Conservation (phyloP, 2,888 invertebrate genomes). For the Hypolimnas misippus region DNA sequence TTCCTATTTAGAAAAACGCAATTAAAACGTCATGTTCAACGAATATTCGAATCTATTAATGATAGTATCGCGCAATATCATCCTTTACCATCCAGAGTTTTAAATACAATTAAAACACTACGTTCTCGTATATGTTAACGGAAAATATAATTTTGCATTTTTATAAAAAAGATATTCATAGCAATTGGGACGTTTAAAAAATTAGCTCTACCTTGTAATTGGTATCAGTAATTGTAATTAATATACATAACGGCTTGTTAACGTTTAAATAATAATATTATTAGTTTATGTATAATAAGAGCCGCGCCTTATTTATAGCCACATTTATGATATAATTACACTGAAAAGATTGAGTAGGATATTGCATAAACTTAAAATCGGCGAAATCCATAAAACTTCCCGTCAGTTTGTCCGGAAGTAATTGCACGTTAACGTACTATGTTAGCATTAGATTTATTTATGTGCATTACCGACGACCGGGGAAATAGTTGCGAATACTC, state of each 20-base stretch:
- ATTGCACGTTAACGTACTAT: constrained; percentile 18
- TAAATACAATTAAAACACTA: background rate
- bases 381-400: constrained; percentile 35
- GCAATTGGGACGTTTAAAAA: background rate
- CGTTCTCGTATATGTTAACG: background rate
- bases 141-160: background rate
- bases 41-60: no score
- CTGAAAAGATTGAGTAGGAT: constrained; percentile 29
- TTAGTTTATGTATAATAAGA: background rate
- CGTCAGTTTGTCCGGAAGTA: constrained; percentile 29
- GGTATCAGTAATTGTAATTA: background rate
- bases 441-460: background rate
- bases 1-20: constrained; percentile 6
- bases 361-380: constrained; percentile 24
- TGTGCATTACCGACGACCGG: constrained; percentile 9
- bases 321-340: constrained; percentile 18
- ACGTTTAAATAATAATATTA: background rate
- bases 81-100: no score
- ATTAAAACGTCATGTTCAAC: no score
- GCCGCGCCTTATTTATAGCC: constrained; percentile 8
- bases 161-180: background rate
- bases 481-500: background rate
- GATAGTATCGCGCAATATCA: background rate
- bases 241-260: background rate
- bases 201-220: background rate